Evolutionary conservation across 2,888 invertebrate species (phyloP).

Genomic region (Dolichomitus sp.): DNA sequence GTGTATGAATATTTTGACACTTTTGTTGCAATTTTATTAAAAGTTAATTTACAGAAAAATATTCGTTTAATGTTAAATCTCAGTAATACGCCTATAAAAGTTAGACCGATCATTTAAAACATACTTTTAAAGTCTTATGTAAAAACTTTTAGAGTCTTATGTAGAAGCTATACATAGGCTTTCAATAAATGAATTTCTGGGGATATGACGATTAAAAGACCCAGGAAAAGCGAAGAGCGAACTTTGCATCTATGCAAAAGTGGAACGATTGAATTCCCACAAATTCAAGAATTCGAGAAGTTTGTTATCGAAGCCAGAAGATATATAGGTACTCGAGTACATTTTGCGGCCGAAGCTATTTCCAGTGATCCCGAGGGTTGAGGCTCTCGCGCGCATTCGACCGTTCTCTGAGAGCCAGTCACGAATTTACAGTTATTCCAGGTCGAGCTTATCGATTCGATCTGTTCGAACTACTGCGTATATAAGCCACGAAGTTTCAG

Average conservation of each 20-base stretch:
- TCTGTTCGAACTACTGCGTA: slow-evolving; percentile 8
- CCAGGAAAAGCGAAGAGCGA: background rate
- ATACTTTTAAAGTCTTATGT: too few species aligned
- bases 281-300: slow-evolving; percentile 10
- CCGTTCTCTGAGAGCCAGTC: slow-evolving; percentile 12
- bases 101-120: too few species aligned
- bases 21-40: too few species aligned
- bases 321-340: background rate
- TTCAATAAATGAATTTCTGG: too few species aligned
- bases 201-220: too few species aligned
- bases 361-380: slow-evolving; percentile 24
- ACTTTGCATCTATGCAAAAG: too few species aligned
- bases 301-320: slow-evolving; percentile 3
- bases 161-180: too few species aligned
- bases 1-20: too few species aligned
- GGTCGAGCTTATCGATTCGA: slow-evolving; percentile 58
- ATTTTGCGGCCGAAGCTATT: slow-evolving; percentile 34
- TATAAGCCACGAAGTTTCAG: slow-evolving; percentile 1
- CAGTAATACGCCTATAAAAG: too few species aligned
- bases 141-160: too few species aligned
- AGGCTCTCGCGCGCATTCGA: slow-evolving; percentile 9
- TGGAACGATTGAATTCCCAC: slow-evolving; percentile 1
- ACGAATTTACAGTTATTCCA: slow-evolving; percentile 58
- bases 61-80: too few species aligned
- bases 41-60: too few species aligned